Conservation (phyloP, 2,888 invertebrate genomes). For the Mythimna impura region DNA sequence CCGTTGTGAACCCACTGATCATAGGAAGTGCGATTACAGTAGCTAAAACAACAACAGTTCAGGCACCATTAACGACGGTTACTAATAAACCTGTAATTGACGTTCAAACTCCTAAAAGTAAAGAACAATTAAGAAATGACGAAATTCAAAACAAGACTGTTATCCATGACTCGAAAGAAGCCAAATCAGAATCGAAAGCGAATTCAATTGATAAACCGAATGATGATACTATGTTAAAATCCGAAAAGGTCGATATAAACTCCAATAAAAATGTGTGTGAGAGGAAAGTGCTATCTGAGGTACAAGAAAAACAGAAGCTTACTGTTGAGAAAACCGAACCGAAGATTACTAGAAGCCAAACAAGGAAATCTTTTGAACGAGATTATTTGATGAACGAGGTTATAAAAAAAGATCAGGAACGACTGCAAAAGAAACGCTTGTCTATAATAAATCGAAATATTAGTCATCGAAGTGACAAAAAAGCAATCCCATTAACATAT, state of each 20-base stretch:
- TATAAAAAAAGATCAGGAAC: conserved; percentile 67
- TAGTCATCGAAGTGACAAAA: conserved; percentile 65
- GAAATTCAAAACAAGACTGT: conserved; percentile 11
- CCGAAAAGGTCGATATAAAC: conserved; percentile 58
- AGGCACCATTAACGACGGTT: conserved; percentile 35
- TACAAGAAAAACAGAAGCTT: conserved; percentile 74
- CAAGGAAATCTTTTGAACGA: conserved; percentile 47
- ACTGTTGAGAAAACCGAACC: conserved; percentile 51
- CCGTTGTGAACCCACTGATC: conserved; percentile 72
- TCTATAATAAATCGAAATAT: conserved; percentile 79
- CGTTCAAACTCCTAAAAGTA: not conserved
- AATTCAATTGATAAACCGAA: conserved; percentile 16
- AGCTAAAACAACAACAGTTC: conserved; percentile 37
- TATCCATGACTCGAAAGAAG: conserved; percentile 19
- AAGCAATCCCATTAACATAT: conserved; percentile 79
- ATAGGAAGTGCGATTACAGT: conserved; percentile 71
- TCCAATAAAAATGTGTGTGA: conserved; percentile 64
- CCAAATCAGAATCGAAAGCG: conserved; percentile 29
- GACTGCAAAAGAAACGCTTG: conserved; percentile 77
- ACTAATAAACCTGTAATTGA: conserved; percentile 32
- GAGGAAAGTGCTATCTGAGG: conserved; percentile 75
- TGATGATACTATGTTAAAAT: conserved; percentile 30
- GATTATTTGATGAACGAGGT: conserved; percentile 52
- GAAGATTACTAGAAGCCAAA: conserved; percentile 54
- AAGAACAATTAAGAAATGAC: conserved; percentile 11